A percentile compares a stretch with the other conserved stretches of the same genome.
Evolutionary conservation across 2,113 vertebrate genomes (phyloP).

Genomic region (Oreotrochilus melanogaster): DNA sequence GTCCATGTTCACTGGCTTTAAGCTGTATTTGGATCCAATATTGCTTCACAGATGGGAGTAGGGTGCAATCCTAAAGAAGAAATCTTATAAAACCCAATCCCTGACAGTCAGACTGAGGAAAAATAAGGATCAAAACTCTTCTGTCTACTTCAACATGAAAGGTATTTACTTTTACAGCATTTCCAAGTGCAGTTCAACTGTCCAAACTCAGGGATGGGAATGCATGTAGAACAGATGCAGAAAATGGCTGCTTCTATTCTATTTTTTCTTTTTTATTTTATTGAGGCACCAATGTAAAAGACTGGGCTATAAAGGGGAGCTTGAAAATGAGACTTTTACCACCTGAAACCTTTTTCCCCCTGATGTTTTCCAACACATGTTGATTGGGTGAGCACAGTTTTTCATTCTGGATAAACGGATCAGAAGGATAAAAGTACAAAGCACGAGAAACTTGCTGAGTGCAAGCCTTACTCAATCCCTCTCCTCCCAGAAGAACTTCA

Average conservation of each 20-base stretch:
- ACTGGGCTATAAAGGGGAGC: neutral
- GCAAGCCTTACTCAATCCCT: neutral
- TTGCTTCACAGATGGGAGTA: accelerated
- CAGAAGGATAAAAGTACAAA: neutral
- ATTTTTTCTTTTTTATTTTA: neutral
- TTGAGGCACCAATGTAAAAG: neutral
- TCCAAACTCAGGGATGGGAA: neutral
- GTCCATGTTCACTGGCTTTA: neutral
- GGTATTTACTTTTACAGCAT: neutral
- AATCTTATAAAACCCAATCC: neutral
- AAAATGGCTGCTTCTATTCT: neutral
- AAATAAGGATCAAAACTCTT: accelerated
- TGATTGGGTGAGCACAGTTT: neutral
- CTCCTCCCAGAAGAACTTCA: neutral
- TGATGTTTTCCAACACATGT: neutral
- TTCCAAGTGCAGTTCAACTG: neutral
- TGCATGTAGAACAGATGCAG: neutral
- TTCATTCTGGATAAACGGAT: neutral
- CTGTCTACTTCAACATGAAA: neutral
- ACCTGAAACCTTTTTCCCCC: neutral
- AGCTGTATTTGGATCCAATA: neutral
- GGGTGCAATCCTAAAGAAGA: neutral
- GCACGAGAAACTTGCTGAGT: neutral
- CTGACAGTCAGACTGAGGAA: neutral
- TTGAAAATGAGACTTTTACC: neutral